Evolutionary conservation across 2,113 vertebrate genomes (phyloP), one percentile per base, ranked within the genome.

Genomic region (Suncus etruscus): DNA sequence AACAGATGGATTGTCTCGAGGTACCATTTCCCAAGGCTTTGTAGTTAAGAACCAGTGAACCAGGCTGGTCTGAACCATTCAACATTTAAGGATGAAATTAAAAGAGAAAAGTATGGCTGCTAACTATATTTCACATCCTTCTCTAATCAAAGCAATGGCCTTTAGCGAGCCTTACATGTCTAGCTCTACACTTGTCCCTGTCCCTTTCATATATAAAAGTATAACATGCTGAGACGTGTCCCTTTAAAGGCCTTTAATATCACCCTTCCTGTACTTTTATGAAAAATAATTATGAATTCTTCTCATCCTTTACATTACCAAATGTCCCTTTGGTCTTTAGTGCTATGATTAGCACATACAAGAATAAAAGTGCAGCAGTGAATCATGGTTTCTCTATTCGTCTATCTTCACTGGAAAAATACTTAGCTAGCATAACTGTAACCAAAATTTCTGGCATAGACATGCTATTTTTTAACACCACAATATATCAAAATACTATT

Each of bases 251-350:
- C 63, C 94, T 96, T 91, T 85, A 51, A 90, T 94, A 92, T 66
- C 80, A 91, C 87, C 92, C 84, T 93, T 91, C 68, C 83, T 92
- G 83, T 20, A 51, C 94, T 93, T 96, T 93, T 68, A 93, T 94
- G 92, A 92, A 86, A 95, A 95, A 96, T 96, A 95, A 97, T 96
- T 97, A 96, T 1, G 0, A 27, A 48, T 93, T 75, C 94, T 70
- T 95, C 79, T 89, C 85, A 90, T 94, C 54, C 95, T 96, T 91
- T 65, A 70, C 73, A 72, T 85, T 58, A 70, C 86, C 48, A 29
- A 90, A 91, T 81, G 76, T 77, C 63, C 11, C 87, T 47, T 94
- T 72, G 63, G 82, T 78, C 86, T 86, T 70, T 65, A 92, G 75
- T n/a, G 45, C 91, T 93, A 66, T 87, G 83, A 95, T 96, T 91